phyloP scores from a whole-genome alignment of 2,888 invertebrate genomes.

The Parnassius glacialis region DNA sequence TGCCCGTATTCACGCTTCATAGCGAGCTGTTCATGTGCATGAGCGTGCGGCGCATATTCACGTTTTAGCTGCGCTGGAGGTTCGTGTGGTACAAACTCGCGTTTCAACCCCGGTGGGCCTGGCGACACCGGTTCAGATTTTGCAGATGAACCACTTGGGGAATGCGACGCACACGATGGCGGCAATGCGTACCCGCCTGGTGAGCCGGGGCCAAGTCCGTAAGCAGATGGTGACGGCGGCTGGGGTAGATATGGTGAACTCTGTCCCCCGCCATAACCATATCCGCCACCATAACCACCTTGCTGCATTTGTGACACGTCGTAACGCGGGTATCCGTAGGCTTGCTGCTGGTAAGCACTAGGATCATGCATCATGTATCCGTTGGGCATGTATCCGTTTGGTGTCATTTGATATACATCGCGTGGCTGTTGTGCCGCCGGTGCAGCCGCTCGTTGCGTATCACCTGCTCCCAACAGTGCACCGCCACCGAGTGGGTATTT shows the following conservation, averaged over 20 bases:
- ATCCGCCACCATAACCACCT: constrained; percentile 86
- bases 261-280: constrained; percentile 85
- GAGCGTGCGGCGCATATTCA: constrained; percentile 75
- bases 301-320: constrained; percentile 94
- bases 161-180: constrained; percentile 87
- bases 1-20: constrained; percentile 88
- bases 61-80: constrained; percentile 76
- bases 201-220: constrained; percentile 82
- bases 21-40: constrained; percentile 67
- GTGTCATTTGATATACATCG: constrained; percentile 93
- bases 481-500: constrained; percentile 93
- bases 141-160: constrained; percentile 92
- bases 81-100: constrained; percentile 77
- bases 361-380: constrained; percentile 96
- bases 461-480: constrained; percentile 80
- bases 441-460: constrained; percentile 76
- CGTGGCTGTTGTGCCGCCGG: constrained; percentile 85
- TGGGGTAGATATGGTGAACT: constrained; percentile 89
- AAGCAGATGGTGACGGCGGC: constrained; percentile 86
- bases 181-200: constrained; percentile 83
- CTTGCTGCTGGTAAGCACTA: constrained; percentile 89
- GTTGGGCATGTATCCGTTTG: constrained; percentile 98
- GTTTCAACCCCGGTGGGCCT: constrained; percentile 82
- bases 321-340: constrained; percentile 92
- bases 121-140: constrained; percentile 95